Evolutionary conservation across 2,113 vertebrate genomes (phyloP), one percentile per base, ranked within the genome.

Genomic region (Pedetes capensis): DNA sequence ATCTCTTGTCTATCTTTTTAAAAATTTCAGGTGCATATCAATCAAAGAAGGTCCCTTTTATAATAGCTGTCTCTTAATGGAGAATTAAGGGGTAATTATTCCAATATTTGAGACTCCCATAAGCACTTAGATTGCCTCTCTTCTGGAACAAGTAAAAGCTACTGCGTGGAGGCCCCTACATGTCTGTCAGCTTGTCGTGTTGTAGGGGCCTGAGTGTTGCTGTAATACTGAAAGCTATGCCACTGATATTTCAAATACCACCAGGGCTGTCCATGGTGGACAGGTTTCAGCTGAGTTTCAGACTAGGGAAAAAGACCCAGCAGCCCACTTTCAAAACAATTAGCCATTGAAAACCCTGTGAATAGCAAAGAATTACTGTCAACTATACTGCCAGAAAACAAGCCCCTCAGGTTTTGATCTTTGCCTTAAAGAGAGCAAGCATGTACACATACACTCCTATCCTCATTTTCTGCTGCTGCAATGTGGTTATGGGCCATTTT

Each of bases 21-120:
- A 74, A 91, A 95, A 72, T 44, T n/a, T 10, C 23, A 92, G 55
- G 66, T n/a, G 74, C 6, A 29, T 75, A 63, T 80, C 93, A 95
- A 79, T 96, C 94, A 95, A 82, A 93, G 61, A 88, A 88, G n/a
- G 75, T 79, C 25, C 44, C 8, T 95, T 93, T 84, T 61, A 89
- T 96, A 39, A 78, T 80, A 93, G 29, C 27, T 95, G 90, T 94
- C 51, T 95, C 94, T 96, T 78, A 89, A 82, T 89, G 66, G 55
- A 93, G 34, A 96, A 93, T 92, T 80, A 57, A 95, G 37, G n/a
- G n/a, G 49, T 93, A 94, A 95, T 97, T 97, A 87, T 91, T 78
- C 47, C 68, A 82, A 47, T 95, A 72, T 92, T 86, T 85, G 63
- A 92, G 68, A 49, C 34, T 96, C 81, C 49, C 55, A 49, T 85